Base-by-base conservation (phyloP, 2,888 invertebrate genomes). In the Lobophora halterata region DNA sequence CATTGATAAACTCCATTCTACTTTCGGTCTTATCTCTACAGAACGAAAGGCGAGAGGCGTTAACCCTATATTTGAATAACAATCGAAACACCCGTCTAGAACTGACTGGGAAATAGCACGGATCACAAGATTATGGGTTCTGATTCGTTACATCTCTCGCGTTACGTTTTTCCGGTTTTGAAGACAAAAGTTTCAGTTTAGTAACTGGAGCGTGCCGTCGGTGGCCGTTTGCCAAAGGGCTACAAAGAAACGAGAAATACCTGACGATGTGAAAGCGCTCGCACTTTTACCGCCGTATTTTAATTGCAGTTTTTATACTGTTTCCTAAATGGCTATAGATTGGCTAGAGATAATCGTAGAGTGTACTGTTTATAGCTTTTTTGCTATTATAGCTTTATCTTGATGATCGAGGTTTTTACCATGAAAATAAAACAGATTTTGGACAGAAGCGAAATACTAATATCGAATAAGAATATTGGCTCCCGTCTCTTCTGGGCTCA, bases 141-240 rank as follows among this genome's bases (percentile, higher is more conserved):
- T 9, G 23, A 19, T 24, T 12, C 11, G 23, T 33, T 44, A 21
- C 21, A 10, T 26, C 19, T 43, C 44, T 34, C 43, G 11, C 12
- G 17, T 26, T 31, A 29, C 46, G 50, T 52, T 62, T 62, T 61
- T 65, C 67, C 65, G 64, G 65, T 65, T 63, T 54, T 43, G 49
- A 53, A 61, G 56, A 58, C 61, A 54, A 65, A 59, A 65, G 55
- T 68, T 71, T 74, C 68, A 70, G 69, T 65, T 65, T 70, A 52
- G 55, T 59, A 78, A 78, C 55, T 69, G 67, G 79, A 78, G 74
- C 78, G 75, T 73, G 65, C 18, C 17, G 28, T 33, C 49, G 50
- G 51, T 49, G 61, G 49, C 51, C 48, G 56, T 29, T 46, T 50
- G 49, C 48, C 56, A 58, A 61, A 59, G 55, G 58, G 56, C 42